Evolutionary conservation across 2,888 invertebrate genomes (phyloP), one percentile per base, ranked within the genome.

Genomic region (Pterobdella sp.): DNA sequence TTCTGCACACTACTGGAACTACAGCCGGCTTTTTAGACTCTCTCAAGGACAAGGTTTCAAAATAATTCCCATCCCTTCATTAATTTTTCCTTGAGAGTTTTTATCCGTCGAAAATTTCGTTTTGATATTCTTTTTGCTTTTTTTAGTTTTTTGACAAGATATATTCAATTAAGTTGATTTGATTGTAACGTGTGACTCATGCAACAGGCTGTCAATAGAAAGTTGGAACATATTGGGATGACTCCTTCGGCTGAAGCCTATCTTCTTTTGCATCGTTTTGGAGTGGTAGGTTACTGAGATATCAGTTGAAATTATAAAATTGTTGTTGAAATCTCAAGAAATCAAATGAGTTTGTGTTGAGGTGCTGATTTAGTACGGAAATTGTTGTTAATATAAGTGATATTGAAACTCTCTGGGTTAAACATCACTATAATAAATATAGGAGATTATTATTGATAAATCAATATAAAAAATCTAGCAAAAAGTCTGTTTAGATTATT

Each of bases 201-300:
- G 60, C 60, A 18, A 22, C 68, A 90, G 88, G 89, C 92, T 82
- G 90, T 92, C 76, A 88, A 90, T 79, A 91, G 92, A 91, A 90
- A 89, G 80, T 88, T 91, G 74, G 88, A 90, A 37, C 90, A 89
- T 81, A 85, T 86, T 77, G 87, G 87, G 42, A 91, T 93, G 84
- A 90, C 91, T 74, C 91, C 91, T 78, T 90, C 91, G 1, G 91
- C 92, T 75, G 92, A 92, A 85, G 90, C 91, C 80, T 93, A 92
- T 84, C 87, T 93, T 77, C 88, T 92, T 80, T 90, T 91, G 82
- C 93, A 93, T 84, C 91, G 92, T 87, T 93, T 93, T 84, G 93
- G 93, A 84, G 90, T 91, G 85, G 92, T 92, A 88, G 89, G 91
- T 89, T 82, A 1, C 64, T 56, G 49, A 7, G 35, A 18, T 14